Conservation (phyloP, 37 sponge, comb jelly and placozoan genomes). For the Aplysina aerophoba region DNA sequence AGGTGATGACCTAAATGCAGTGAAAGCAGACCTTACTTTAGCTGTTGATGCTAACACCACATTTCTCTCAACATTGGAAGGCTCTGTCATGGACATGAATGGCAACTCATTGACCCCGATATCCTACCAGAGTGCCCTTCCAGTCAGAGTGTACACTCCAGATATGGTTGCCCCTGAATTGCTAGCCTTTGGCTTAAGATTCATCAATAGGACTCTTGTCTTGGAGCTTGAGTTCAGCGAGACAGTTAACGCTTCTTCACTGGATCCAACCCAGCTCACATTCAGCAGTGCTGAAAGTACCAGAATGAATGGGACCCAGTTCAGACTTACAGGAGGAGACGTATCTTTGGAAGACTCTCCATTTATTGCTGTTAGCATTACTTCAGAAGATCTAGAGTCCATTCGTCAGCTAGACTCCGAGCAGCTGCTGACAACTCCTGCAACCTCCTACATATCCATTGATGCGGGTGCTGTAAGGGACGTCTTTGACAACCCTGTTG, state of each 20-base stretch:
- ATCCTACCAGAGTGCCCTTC: slow-evolving; percentile 34
- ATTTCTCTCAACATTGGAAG: slow-evolving; percentile 50
- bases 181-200: slow-evolving; percentile 63
- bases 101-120: slow-evolving; percentile 58
- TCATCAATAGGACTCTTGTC: slow-evolving; percentile 47
- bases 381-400: slow-evolving; percentile 55
- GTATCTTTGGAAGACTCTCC: slow-evolving; percentile 67
- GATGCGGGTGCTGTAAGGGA: slow-evolving; percentile 41
- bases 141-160: slow-evolving; percentile 43
- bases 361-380: slow-evolving; percentile 56
- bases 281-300: slow-evolving; percentile 62
- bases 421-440: slow-evolving; percentile 60
- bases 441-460: slow-evolving; percentile 67
- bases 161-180: slow-evolving; percentile 74
- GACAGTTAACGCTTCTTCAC: slow-evolving; percentile 78
- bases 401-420: slow-evolving; percentile 70
- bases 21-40: slow-evolving; percentile 68
- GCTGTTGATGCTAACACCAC: slow-evolving; percentile 67
- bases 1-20: slow-evolving; percentile 67
- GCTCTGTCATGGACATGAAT: slow-evolving; percentile 75
- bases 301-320: slow-evolving; percentile 24
- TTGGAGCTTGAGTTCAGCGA: slow-evolving; percentile 88
- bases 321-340: slow-evolving; percentile 69
- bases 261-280: slow-evolving; percentile 65
- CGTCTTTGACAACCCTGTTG: slow-evolving; percentile 68